Evolutionary conservation across 2,888 invertebrate species (phyloP), one percentile per base, ranked within the genome.

Genomic region (Aphidoletes aphidimyza): DNA sequence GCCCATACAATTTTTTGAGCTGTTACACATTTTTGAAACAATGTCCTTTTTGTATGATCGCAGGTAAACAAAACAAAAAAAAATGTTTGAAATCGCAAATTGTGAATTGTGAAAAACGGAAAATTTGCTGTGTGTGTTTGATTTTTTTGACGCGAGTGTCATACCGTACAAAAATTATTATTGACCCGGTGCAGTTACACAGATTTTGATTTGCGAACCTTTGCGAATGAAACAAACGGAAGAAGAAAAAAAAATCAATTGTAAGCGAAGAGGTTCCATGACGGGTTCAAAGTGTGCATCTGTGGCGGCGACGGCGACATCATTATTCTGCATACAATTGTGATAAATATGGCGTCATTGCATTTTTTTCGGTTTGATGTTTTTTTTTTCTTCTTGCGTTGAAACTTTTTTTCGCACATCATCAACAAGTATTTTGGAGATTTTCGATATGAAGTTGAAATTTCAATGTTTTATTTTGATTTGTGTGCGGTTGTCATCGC

Each of bases 231-330:
- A n/a, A n/a, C n/a, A n/a, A n/a, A n/a, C n/a, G n/a, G n/a, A n/a
- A n/a, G n/a, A n/a, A n/a, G n/a, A n/a, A n/a, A n/a, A n/a, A 26
- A 34, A 69, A 69, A 69, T 54, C 69, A 69, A 69, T 69, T 69
- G 30, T 6, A 54, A 69, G 54, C 2, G 69, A 69, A 69, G 22
- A 8, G 54, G 8, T 1, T 1, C 30, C 1, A 14, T 69, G 69
- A 69, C 30, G 69, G 42, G 69, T 30, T 69, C n/a, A 14, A 14
- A 30, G 34, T 69, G 69, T 30, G 69, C 69, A 69, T 69, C 69
- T 69, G 69, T 69, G n/a, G 69, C 34, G 69, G 69, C 69, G 69
- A 69, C 34, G 69, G 69, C 69, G 69, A 69, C 69, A 69, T 69
- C 69, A 69, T 30, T 69, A 30, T 69, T 69, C 30, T 69, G 34